A percentile compares a stretch with the other conserved stretches of the same genome.
Evolutionary conservation across 2,888 invertebrate species (phyloP).

Genomic region (Gastracanthus pulcherrimus): DNA sequence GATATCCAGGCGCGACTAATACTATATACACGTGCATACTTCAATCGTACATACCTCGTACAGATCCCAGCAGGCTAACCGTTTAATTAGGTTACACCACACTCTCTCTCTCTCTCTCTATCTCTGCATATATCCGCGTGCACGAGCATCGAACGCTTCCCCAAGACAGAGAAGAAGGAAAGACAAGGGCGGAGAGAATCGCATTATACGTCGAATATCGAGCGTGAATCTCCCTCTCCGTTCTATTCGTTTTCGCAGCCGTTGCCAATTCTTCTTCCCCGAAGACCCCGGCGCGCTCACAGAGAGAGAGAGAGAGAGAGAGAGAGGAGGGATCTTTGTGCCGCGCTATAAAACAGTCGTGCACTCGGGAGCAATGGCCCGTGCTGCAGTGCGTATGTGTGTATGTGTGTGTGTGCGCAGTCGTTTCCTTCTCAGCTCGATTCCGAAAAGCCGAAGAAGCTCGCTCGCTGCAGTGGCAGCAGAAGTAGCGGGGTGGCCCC

Average conservation of each 20-base stretch:
- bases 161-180: background rate
- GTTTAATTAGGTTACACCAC: conserved; percentile 28
- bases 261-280: conserved; percentile 18
- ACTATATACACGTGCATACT: background rate
- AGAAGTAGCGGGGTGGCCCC: too few relatives aligned
- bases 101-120: too few relatives aligned
- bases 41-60: background rate
- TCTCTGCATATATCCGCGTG: too few relatives aligned
- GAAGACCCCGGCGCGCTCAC: too few relatives aligned
- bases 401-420: too few relatives aligned
- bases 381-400: background rate
- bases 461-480: too few relatives aligned
- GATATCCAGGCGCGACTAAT: background rate
- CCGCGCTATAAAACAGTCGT: background rate
- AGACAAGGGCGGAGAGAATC: background rate
- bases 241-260: too few relatives aligned
- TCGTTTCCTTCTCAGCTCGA: too few relatives aligned
- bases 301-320: background rate
- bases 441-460: too few relatives aligned
- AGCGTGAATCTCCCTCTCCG: background rate
- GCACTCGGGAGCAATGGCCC: conserved; percentile 3
- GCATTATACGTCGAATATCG: conserved; percentile 9
- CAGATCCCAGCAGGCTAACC: background rate
- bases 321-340: background rate
- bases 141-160: background rate